Conservation (phyloP, 2,888 invertebrate genomes). For the Melieria crassipennis region DNA sequence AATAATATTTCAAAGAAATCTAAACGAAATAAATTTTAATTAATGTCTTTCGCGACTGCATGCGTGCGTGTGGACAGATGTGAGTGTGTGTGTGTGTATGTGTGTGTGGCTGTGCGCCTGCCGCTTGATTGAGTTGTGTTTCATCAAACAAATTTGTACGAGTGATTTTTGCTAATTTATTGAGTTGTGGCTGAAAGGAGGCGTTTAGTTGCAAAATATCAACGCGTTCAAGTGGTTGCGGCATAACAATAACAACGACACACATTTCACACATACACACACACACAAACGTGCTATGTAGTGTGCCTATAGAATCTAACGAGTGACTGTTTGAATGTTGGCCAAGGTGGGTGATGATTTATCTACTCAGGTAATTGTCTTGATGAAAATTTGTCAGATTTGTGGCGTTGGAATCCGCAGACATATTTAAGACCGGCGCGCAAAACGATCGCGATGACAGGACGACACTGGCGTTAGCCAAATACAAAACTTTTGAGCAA, state of each 20-base stretch:
- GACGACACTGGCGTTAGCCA: too few species aligned
- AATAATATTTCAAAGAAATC: not conserved
- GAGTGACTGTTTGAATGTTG: too few species aligned
- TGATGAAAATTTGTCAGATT: too few species aligned
- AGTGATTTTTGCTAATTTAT: slow-evolving; percentile 10
- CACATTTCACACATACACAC: too few species aligned
- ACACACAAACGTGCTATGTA: too few species aligned
- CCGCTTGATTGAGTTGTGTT: slow-evolving; percentile 3
- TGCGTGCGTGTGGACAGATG: not conserved
- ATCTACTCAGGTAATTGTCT: too few species aligned
- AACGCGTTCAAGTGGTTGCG: slow-evolving; percentile 24
- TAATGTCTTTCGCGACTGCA: not conserved
- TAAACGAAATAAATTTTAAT: slow-evolving; percentile 10
- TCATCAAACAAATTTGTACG: not conserved
- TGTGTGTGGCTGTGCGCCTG: not conserved
- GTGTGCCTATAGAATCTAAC: too few species aligned
- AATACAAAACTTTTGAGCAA: too few species aligned
- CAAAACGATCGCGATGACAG: too few species aligned
- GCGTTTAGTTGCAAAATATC: slow-evolving; percentile 34
- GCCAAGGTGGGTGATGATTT: too few species aligned
- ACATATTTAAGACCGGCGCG: too few species aligned
- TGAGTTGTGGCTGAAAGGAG: slow-evolving; percentile 24
- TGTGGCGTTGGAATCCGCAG: too few species aligned
- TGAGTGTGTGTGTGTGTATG: not conserved
- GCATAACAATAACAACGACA: not conserved